Evolutionary conservation across 2,888 invertebrate species (phyloP).

Genomic region (Phlogophora meticulosa): DNA sequence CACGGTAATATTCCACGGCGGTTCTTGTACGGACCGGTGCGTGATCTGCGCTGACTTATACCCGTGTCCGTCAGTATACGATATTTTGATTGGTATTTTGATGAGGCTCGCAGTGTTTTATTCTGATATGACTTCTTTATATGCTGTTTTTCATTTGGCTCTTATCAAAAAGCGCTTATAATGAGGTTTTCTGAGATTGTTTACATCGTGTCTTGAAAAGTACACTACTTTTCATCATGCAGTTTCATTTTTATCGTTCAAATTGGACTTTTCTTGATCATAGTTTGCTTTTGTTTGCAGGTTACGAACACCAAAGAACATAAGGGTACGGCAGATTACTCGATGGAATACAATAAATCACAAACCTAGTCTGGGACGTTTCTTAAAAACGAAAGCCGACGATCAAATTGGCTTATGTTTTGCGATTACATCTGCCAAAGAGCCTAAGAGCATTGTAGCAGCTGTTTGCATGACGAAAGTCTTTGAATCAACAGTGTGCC

Average conservation of each 20-base stretch:
- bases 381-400: too few species aligned
- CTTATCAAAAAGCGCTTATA: neutral
- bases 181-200: constrained; percentile 1
- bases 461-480: neutral
- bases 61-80: constrained; percentile 78
- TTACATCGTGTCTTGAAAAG: neutral
- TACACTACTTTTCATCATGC: neutral
- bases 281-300: neutral
- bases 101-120: constrained; percentile 74
- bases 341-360: too few species aligned
- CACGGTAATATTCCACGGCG: constrained; percentile 90
- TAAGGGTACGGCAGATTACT: too few species aligned
- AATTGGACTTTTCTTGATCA: neutral
- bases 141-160: constrained; percentile 33
- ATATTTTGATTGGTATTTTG: constrained; percentile 85
- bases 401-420: neutral
- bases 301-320: too few species aligned
- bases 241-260: neutral
- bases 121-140: constrained; percentile 67
- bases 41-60: constrained; percentile 75
- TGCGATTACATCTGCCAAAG: too few species aligned
- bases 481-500: too few species aligned
- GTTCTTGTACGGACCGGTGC: constrained; percentile 77
- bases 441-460: neutral
- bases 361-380: too few species aligned